Conservation (phyloP, 1,140 invertebrate genomes). For the Drosophila repleta region DNA sequence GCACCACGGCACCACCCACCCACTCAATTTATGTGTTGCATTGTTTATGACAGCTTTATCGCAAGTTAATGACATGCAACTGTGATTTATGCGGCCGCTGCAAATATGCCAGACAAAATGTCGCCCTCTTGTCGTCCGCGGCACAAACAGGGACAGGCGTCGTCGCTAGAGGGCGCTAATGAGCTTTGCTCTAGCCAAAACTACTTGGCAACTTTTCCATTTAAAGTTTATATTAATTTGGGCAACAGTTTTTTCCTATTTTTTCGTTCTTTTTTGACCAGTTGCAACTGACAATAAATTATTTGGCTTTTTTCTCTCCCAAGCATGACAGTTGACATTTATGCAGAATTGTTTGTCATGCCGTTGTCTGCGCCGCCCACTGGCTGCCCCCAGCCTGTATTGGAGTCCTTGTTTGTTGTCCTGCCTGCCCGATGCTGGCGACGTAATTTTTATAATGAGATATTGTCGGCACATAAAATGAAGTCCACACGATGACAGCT, state of each 20-base stretch:
- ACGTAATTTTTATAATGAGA: conserved; percentile 82
- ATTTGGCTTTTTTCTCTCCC: conserved; percentile 18
- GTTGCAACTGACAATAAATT: conserved; percentile 46
- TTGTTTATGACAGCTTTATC: conserved; percentile 81
- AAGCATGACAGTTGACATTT: conserved; percentile 65
- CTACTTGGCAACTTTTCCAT: conserved; percentile 53
- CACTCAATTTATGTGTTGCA: conserved; percentile 74
- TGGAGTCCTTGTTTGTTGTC: conserved; percentile 39
- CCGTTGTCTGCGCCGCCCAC: conserved; percentile 19
- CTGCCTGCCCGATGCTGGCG: conserved; percentile 30
- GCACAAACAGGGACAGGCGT: conserved; percentile 10
- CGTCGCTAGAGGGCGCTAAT: conserved; percentile 48
- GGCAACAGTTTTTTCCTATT: conserved; percentile 3
- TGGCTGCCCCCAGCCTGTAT: not conserved
- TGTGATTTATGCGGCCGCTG: conserved; percentile 59
- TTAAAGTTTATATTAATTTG: conserved; percentile 50
- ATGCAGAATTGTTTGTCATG: conserved; percentile 64
- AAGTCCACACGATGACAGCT: conserved; percentile 76
- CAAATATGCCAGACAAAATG: conserved; percentile 23
- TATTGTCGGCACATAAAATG: conserved; percentile 81
- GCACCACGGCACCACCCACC: not conserved
- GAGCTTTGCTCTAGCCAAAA: conserved; percentile 40
- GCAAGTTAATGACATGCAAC: conserved; percentile 72
- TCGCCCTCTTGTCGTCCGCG: not conserved
- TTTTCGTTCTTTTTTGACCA: not conserved